A percentile compares a stretch with the other conserved stretches of the same genome.
phyloP scores from a whole-genome alignment of 30 jellyfish, hydroid and myxozoan genomes.

The Pseudorhiza aurosa region DNA sequence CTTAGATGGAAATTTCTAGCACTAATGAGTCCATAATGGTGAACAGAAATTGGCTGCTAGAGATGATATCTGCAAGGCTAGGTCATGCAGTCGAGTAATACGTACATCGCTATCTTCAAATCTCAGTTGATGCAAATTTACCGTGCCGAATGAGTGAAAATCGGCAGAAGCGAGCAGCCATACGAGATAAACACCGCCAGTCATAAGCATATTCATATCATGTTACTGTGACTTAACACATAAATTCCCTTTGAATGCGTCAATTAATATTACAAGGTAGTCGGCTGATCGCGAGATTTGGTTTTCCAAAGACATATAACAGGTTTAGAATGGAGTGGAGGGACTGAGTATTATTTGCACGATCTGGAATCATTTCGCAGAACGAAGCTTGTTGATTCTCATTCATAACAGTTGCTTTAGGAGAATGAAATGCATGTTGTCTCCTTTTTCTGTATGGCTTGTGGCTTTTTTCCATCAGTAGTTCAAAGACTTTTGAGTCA shows the following conservation, averaged over 20 bases:
- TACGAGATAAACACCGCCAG: not conserved
- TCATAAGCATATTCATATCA: not conserved
- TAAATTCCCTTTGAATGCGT: not conserved
- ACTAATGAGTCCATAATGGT: too few relatives aligned
- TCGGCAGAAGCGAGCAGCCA: not conserved
- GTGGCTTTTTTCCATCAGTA: too few relatives aligned
- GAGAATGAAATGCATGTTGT: too few relatives aligned
- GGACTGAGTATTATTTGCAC: too few relatives aligned
- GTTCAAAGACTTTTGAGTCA: too few relatives aligned
- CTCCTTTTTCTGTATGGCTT: too few relatives aligned
- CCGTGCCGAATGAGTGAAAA: not conserved
- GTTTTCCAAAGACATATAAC: not conserved
- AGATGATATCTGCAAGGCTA: not conserved
- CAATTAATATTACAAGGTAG: not conserved
- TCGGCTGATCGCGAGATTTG: not conserved
- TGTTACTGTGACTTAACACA: not conserved
- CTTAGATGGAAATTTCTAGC: too few relatives aligned
- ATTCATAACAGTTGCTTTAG: too few relatives aligned
- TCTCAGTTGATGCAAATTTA: not conserved
- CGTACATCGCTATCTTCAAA: not conserved
- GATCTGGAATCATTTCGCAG: too few relatives aligned
- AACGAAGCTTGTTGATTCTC: too few relatives aligned
- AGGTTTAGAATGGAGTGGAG: too few relatives aligned
- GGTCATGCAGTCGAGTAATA: not conserved
- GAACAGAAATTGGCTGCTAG: not conserved